Percentiles rank a stretch among this genome's conserved stretches.
phyloP scores from a whole-genome alignment of 2,888 invertebrate species.

The Malacosoma neustria region DNA sequence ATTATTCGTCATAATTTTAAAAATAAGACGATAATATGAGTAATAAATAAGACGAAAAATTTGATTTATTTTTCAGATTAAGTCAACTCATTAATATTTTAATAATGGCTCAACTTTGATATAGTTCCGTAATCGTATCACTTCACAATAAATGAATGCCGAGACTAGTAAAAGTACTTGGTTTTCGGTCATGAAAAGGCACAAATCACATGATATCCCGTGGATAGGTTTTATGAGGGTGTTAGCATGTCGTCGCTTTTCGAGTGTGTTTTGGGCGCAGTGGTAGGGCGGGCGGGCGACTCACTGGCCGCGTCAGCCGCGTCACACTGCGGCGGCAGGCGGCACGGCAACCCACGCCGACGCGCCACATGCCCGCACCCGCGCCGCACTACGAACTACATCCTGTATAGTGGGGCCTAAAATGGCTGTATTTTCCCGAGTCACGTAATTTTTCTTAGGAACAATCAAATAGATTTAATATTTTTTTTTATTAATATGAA shows the following conservation, averaged over 20 bases:
- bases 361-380: slow-evolving; percentile 29
- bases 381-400: slow-evolving; percentile 14
- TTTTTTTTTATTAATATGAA: too few relatives aligned
- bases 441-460: too few relatives aligned
- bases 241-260: slow-evolving; percentile 29
- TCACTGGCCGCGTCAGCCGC: slow-evolving; percentile 60
- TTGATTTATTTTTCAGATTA: too few relatives aligned
- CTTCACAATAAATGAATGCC: slow-evolving; percentile 9
- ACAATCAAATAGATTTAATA: too few relatives aligned
- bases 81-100: slow-evolving; percentile 19
- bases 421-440: too few relatives aligned
- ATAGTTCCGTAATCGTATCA: slow-evolving; percentile 14
- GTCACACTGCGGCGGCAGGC: slow-evolving; percentile 59
- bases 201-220: slow-evolving; percentile 31
- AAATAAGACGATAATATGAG: too few relatives aligned
- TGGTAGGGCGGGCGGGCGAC: slow-evolving; percentile 43
- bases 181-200: slow-evolving; percentile 30
- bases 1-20: slow-evolving; percentile 25
- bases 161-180: not conserved
- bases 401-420: too few relatives aligned
- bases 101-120: not conserved
- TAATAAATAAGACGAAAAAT: too few relatives aligned
- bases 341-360: slow-evolving; percentile 22
- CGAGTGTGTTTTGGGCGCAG: slow-evolving; percentile 19
- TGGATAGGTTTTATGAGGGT: slow-evolving; percentile 18